Conservation (phyloP, 2,888 invertebrate genomes). For the Watsonalla cultraria region DNA sequence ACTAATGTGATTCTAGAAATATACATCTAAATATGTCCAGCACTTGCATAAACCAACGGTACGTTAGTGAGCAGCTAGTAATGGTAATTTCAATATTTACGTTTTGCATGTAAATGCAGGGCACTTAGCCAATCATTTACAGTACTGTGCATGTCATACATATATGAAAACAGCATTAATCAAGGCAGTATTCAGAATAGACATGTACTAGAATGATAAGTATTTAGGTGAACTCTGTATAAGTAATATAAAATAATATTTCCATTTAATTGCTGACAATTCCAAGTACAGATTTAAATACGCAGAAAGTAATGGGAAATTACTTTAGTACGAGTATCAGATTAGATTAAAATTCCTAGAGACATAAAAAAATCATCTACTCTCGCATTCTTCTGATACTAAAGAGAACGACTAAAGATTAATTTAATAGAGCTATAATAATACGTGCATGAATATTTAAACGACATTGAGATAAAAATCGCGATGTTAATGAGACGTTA, state of each 20-base stretch:
- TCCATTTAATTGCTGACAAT: background rate
- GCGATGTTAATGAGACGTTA: background rate
- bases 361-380: background rate
- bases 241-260: background rate
- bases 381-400: too few species aligned
- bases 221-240: background rate
- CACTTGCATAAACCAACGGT: constrained; percentile 18
- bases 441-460: constrained; percentile 10
- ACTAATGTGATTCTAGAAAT: constrained; percentile 70
- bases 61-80: constrained; percentile 9
- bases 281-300: background rate
- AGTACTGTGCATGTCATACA: background rate
- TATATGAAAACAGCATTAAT: background rate
- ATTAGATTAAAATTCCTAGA: background rate
- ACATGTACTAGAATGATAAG: background rate
- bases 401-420: too few species aligned
- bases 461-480: constrained; percentile 27
- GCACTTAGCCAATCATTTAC: background rate
- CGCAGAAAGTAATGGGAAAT: background rate
- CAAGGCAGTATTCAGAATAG: background rate
- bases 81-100: constrained; percentile 1
- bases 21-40: constrained; percentile 53
- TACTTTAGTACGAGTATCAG: background rate
- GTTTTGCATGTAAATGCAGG: background rate
- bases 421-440: background rate